These are phyloP conservation scores for Megaceryle torquata DNA, from an alignment of 2,113 vertebrate genomes.

Conservation along the genomic window DNA sequence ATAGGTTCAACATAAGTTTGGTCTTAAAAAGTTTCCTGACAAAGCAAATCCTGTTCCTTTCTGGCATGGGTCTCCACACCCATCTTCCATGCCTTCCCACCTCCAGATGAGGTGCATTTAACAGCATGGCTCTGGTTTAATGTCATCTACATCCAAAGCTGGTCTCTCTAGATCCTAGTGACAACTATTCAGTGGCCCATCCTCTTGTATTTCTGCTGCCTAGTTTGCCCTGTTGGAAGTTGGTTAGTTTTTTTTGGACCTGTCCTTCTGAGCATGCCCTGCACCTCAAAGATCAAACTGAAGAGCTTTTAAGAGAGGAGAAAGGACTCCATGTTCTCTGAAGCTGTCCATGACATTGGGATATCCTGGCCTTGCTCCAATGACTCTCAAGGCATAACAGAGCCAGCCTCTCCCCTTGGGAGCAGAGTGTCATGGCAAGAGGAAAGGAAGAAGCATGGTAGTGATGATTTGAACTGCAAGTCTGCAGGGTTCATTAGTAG, in stretches of 20 bases:
- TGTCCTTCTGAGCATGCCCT: background rate
- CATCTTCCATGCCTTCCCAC: background rate
- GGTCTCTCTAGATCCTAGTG: background rate
- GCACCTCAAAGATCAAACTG: accelerated
- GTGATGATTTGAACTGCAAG: accelerated
- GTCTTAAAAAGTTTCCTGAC: background rate
- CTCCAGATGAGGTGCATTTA: background rate
- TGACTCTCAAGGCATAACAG: background rate
- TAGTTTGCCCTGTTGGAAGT: background rate
- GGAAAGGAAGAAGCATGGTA: background rate
- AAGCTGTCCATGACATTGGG: background rate
- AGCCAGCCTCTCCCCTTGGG: background rate
- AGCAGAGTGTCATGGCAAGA: background rate
- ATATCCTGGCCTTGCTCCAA: background rate
- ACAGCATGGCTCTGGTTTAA: background rate
- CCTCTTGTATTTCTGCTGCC: background rate
- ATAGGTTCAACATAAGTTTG: background rate
- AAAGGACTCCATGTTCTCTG: background rate
- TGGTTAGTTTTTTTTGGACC: background rate
- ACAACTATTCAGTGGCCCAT: background rate
- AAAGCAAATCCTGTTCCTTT: background rate
- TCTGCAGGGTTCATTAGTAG: accelerated
- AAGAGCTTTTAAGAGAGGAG: background rate
- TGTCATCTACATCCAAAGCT: background rate
- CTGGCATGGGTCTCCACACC: background rate